Conservation (phyloP, 2,888 invertebrate genomes). For the Amphipoea lucens region DNA sequence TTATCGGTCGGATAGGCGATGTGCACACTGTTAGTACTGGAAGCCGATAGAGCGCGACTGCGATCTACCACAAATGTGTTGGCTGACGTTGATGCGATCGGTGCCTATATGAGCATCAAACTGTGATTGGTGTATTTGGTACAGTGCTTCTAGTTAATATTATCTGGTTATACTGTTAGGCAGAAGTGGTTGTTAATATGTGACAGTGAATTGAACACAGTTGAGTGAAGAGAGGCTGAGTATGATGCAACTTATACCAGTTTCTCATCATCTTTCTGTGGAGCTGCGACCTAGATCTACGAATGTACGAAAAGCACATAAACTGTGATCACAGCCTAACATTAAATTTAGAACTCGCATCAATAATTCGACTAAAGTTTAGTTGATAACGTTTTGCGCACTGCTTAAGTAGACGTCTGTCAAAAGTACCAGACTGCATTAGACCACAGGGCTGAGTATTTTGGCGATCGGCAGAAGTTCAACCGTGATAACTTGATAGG, state of each 20-base stretch:
- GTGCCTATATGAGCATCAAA: constrained; percentile 9
- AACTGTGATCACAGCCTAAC: constrained; percentile 27
- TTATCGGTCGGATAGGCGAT: constrained; percentile 59
- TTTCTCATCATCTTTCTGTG: background rate
- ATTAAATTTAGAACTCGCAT: constrained; percentile 16
- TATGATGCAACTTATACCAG: constrained; percentile 25
- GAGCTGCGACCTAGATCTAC: too few relatives aligned
- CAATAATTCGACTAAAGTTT: constrained; percentile 47
- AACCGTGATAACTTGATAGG: constrained; percentile 28
- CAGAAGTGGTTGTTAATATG: background rate
- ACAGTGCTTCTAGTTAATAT: constrained; percentile 1
- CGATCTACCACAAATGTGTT: constrained; percentile 15
- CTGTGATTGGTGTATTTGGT: constrained; percentile 20
- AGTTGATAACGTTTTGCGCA: constrained; percentile 42
- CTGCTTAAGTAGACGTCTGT: constrained; percentile 10
- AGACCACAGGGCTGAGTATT: constrained; percentile 23
- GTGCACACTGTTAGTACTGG: constrained; percentile 40
- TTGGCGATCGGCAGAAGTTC: constrained; percentile 23
- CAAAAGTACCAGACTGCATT: constrained; percentile 26
- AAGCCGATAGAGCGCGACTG: constrained; percentile 34
- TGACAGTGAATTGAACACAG: background rate
- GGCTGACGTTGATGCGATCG: constrained; percentile 32
- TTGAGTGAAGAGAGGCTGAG: background rate
- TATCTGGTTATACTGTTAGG: background rate
- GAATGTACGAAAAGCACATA: background rate